Conservation (phyloP, 2,888 invertebrate species). For the Epicampocera succincta region DNA sequence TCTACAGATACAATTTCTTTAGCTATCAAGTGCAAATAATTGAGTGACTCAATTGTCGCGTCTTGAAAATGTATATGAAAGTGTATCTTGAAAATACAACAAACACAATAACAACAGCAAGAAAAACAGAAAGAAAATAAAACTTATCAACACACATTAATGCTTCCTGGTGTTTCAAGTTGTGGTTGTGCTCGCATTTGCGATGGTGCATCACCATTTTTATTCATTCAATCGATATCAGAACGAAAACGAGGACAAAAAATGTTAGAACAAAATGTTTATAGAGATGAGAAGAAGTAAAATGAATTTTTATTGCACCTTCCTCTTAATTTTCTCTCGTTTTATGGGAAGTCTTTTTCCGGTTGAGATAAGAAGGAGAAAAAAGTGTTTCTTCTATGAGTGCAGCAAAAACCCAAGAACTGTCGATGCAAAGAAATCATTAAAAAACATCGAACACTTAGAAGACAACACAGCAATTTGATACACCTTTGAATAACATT, state of each 20-base stretch:
- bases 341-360: slow-evolving; percentile 75
- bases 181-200: slow-evolving; percentile 6
- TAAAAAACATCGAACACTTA: slow-evolving; percentile 57
- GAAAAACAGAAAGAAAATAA: slow-evolving; percentile 23
- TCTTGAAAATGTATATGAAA: slow-evolving; percentile 60
- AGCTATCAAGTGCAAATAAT: slow-evolving; percentile 64
- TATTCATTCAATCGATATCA: slow-evolving; percentile 57
- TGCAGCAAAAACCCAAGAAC: slow-evolving; percentile 21
- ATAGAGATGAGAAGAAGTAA: slow-evolving; percentile 68
- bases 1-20: slow-evolving; percentile 48
- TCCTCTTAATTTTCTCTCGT: slow-evolving; percentile 76
- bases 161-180: slow-evolving; percentile 61
- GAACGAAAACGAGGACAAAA: slow-evolving; percentile 36
- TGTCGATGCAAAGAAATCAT: slow-evolving; percentile 59
- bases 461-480: slow-evolving; percentile 54
- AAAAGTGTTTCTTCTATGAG: slow-evolving; percentile 51
- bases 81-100: slow-evolving; percentile 44
- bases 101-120: slow-evolving; percentile 7
- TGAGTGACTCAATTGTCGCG: slow-evolving; percentile 67
- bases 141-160: slow-evolving; percentile 66
- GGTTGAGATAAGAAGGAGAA: slow-evolving; percentile 74
- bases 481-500: slow-evolving; percentile 61
- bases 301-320: slow-evolving; percentile 80
- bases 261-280: slow-evolving; percentile 35
- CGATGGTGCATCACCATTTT: slow-evolving; percentile 56